A percentile compares a stretch with the other conserved stretches of the same genome.
Conservation (phyloP, 2,888 invertebrate genomes). For the Morpho achilles region DNA sequence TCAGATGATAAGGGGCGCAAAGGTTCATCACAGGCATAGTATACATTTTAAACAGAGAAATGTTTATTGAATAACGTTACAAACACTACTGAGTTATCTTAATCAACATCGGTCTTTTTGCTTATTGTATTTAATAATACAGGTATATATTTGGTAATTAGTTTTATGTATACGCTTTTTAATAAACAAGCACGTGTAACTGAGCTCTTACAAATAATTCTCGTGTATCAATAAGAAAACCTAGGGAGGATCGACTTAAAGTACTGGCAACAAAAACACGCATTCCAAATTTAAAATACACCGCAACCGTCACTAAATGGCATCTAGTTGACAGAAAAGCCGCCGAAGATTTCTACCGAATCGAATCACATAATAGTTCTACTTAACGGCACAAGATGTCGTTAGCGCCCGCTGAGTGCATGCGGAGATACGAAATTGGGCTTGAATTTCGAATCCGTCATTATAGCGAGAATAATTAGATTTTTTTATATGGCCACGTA, state of each 20-base stretch:
- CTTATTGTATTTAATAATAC: too few relatives aligned
- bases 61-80: too few relatives aligned
- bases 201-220: not conserved
- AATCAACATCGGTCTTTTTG: too few relatives aligned
- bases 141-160: too few relatives aligned
- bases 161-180: not conserved
- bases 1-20: constrained; percentile 53
- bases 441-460: constrained; percentile 16
- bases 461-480: constrained; percentile 21
- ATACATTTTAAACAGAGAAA: constrained; percentile 49
- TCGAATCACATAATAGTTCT: constrained; percentile 71
- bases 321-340: constrained; percentile 58
- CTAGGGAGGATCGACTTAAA: constrained; percentile 22
- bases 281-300: constrained; percentile 66
- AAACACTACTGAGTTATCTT: too few relatives aligned
- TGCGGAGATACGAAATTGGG: constrained; percentile 54
- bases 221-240: constrained; percentile 13
- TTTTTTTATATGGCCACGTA: constrained; percentile 23
- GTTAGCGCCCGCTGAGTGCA: constrained; percentile 71
- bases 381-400: constrained; percentile 73
- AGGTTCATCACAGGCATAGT: constrained; percentile 66
- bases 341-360: constrained; percentile 56
- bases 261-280: constrained; percentile 31
- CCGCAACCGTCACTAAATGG: constrained; percentile 67
- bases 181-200: not conserved